Base-by-base conservation (phyloP, 1,140 invertebrate species). In the Ooceraea biroi region DNA sequence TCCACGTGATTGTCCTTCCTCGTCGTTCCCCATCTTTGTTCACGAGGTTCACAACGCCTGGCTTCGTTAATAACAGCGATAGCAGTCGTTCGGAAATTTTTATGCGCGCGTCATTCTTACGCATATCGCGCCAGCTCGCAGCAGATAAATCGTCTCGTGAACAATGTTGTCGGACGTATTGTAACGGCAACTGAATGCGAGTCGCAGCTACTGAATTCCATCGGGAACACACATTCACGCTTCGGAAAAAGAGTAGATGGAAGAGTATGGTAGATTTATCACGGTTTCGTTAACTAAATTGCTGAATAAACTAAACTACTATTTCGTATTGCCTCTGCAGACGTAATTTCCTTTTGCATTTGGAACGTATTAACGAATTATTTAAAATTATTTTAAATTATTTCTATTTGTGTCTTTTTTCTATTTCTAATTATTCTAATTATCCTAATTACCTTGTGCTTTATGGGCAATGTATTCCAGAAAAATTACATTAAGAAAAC, bases 111-210 rank as follows among this genome's bases (percentile, higher is more conserved):
- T 50, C 74, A 27, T 68, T 77, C 19, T 30, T 14, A 19, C n/a
- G 12, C 41, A 14, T 36, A 17, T 11, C 44, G 22, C 48, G 17
- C 27, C 27, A 12, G 30, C 55, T 48, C 19, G 30, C 19, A 12
- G 30, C 63, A 19, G 36, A 80, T 80, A 80, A 80, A 80, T 80
- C 76, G 76, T 50, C 14, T 61, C 52, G 65, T 25, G 76, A 71
- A 71, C 76, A 57, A 71, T 71, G 50, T 78, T 69, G 48, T 80
- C 76, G 41, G 50, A n/a, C 65, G 66, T 57, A 71, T 58, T 71
- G 76, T 46, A 80, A 71, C 76, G 8, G 36, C 17, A 25, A 36
- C 36, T 69, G 76, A 69, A 71, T 48, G 52, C 76, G 30, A 69
- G 25, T 44, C 50, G 41, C 25, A 71, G 65, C 66, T 80, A 52